Base-by-base conservation (phyloP, 2,888 invertebrate species). In the Steromphala cineraria region DNA sequence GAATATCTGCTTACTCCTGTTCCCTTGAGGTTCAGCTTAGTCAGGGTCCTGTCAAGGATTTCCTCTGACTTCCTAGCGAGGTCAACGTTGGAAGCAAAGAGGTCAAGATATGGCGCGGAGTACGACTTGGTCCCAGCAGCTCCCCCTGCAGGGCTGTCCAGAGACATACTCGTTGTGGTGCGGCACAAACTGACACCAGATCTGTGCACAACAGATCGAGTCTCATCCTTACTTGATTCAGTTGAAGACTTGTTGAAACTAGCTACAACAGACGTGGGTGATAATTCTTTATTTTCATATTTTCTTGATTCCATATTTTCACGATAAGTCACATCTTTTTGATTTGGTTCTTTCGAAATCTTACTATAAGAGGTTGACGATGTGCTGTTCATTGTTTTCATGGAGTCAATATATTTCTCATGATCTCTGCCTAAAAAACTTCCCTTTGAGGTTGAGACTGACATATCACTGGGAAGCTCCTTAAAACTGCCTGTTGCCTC, bases 381-480 rank as follows among this genome's bases (percentile, higher is more conserved):
- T 40, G 36, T 36, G 36, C 71, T 40, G 19, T 31, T 31, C 71
- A 19, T 15, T 71, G 71, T 71, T 31, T 7, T 71, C 36, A 71
- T 71, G 17, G 55, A 55, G 15, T 76, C 76, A 31, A 76, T 17
- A 76, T 76, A 36, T 15, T 75, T 75, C 28, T 76, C 55, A 53
- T 53, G 31, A 55, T 76, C 55, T 53, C 76, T 53, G 10, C 76
- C 76, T 10, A 76, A 36, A 76, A 76, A 76, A 55, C 76, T 76
- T 17, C 71, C 71, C 19, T 36, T 71, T 17, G 71, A 71, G 13
- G 71, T 36, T 19, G 19, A 21, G 24, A 56, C 56, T 17, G 71
- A 71, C 40, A 31, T 4, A 40, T 71, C 71, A 36, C 19, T 71
- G 0, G 5, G 71, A 13, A 71, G 28, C 36, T 71, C 71, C 10